Evolutionary conservation across 2,113 vertebrate species (phyloP).

Genomic region (Perccottus glenii): DNA sequence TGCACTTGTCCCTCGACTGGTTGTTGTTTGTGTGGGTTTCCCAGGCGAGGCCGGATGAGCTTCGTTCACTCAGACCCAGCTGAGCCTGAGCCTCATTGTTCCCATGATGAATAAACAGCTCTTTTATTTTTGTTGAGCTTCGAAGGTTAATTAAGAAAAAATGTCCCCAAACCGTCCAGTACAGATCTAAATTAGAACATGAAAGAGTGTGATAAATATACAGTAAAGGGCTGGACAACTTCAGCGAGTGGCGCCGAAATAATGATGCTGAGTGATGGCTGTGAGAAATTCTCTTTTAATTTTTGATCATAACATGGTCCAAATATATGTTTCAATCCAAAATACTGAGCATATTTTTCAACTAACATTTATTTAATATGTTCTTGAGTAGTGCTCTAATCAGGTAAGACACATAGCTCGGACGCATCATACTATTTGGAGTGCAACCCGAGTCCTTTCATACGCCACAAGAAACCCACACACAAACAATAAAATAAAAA

Average conservation of each 20-base stretch:
- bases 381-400: too few relatives aligned
- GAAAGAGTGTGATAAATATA: slow-evolving; percentile 68
- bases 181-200: slow-evolving; percentile 73
- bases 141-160: slow-evolving; percentile 61
- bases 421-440: too few relatives aligned
- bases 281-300: too few relatives aligned
- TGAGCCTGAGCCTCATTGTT: slow-evolving; percentile 77
- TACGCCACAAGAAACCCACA: too few relatives aligned
- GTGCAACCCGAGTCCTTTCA: too few relatives aligned
- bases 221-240: slow-evolving; percentile 19
- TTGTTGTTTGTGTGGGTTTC: slow-evolving; percentile 58
- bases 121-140: slow-evolving; percentile 70
- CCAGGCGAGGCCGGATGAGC: slow-evolving; percentile 72
- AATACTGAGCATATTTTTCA: too few relatives aligned
- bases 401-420: too few relatives aligned
- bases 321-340: too few relatives aligned
- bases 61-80: slow-evolving; percentile 61
- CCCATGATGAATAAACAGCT: slow-evolving; percentile 75
- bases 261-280: too few relatives aligned
- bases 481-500: too few relatives aligned
- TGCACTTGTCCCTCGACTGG: slow-evolving; percentile 43
- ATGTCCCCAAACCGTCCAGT: slow-evolving; percentile 49
- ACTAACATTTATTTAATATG: too few relatives aligned
- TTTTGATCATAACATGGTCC: too few relatives aligned
- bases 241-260: not conserved